Evolutionary conservation across 37 sponge, comb jelly and placozoan genomes (phyloP).

Genomic region (Mnemiopsis leidyi): DNA sequence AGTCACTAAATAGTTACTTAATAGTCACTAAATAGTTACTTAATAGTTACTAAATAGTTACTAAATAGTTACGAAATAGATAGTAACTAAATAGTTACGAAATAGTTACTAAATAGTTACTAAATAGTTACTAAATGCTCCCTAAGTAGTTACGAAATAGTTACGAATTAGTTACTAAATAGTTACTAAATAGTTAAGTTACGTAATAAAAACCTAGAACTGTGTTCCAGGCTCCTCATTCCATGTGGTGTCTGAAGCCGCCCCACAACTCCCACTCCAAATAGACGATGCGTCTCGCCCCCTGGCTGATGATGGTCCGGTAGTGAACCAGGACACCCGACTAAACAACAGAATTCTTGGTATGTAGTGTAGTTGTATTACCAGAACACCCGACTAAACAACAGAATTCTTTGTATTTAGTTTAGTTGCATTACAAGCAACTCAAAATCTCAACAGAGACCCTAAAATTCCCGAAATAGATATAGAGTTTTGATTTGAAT

Average conservation of each 20-base stretch:
- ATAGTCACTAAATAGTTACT: too few relatives aligned
- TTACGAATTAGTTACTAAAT: too few relatives aligned
- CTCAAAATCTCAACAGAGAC: background rate
- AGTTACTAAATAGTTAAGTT: too few relatives aligned
- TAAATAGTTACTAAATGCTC: too few relatives aligned
- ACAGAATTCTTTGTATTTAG: conserved; percentile 81
- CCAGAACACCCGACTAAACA: conserved; percentile 94
- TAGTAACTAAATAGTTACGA: too few relatives aligned
- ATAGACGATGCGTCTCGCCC: conserved; percentile 96
- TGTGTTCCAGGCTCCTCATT: conserved; percentile 69
- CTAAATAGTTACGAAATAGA: too few relatives aligned
- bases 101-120: too few relatives aligned
- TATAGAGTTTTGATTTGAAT: too few relatives aligned
- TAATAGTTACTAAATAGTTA: too few relatives aligned
- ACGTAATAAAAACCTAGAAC: background rate
- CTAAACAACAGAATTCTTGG: conserved; percentile 94
- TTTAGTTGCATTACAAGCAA: conserved; percentile 73
- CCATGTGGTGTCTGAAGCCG: conserved; percentile 76
- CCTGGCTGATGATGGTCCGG: conserved; percentile 67
- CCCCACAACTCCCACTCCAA: conserved; percentile 88
- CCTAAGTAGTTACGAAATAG: too few relatives aligned
- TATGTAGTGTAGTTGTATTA: conserved; percentile 61
- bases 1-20: too few relatives aligned
- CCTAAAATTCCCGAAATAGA: too few relatives aligned
- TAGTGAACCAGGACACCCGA: conserved; percentile 94